Evolutionary conservation across 1,140 invertebrate species (phyloP), one percentile per base, ranked within the genome.

Genomic region (Orchestia grillus): DNA sequence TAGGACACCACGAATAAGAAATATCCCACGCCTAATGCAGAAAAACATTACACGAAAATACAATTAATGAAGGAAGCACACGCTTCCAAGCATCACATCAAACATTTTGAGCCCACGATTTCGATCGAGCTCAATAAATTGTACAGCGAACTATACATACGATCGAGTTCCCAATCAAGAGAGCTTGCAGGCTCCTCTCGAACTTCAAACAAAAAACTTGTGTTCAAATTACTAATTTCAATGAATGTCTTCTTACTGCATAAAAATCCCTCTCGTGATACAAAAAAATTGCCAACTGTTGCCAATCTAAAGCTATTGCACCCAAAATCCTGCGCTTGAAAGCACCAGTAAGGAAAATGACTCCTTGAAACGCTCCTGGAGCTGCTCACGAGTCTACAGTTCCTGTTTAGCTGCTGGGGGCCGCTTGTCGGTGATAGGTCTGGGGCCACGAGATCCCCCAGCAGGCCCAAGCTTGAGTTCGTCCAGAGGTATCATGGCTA

Each of bases 401-500:
- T 90, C 88, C 43, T 90, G 41, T 90, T 90, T 90, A 4, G 8
- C 41, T 19, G 88, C 88, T 42, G 88, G 41, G 41, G 36, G 36
- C 42, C 88, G 88, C 43, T 90, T 41, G 88, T 90, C 42, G 15
- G 41, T 11, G 3, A 19, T 28, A 15, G 62, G 11, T 77, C 36
- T 8, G 11, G 62, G 28, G 62, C 11, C 11, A 77, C 62, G 62
- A 77, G 62, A 15, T 77, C 62, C 92, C 45, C 0, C 92, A 47
- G 44, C 41, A 19, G 11, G 8, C 11, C 92, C 44, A 45, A 44
- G 6, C 40, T 47, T 94, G 44, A 94, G 19, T 19, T 94, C 19
- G 36, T 94, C 92, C 92, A 94, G 41, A n/a, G 92, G 40, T 11
- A 94, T 94, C 44, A 94, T 94, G 44, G 92, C 92, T 1, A 94